phyloP scores from a whole-genome alignment of 1,140 invertebrate species.

The Anoplophora glabripennis region DNA sequence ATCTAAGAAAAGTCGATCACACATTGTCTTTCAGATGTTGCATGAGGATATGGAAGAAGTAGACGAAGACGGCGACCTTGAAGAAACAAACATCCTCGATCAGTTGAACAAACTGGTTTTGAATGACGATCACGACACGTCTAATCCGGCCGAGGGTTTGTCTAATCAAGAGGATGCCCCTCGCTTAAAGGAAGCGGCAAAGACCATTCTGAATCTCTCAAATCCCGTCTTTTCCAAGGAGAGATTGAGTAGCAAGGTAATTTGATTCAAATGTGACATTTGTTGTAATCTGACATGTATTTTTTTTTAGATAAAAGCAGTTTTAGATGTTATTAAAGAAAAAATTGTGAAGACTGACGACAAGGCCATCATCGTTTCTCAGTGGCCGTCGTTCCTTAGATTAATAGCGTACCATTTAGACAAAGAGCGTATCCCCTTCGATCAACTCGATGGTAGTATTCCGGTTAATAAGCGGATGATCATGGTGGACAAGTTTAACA shows the following conservation, averaged over 20 bases:
- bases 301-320: slow-evolving; percentile 57
- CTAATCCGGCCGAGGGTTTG: slow-evolving; percentile 7
- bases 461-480: slow-evolving; percentile 59
- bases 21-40: slow-evolving; percentile 54
- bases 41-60: slow-evolving; percentile 50
- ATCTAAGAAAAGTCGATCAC: not conserved
- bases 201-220: slow-evolving; percentile 57
- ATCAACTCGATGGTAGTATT: slow-evolving; percentile 67
- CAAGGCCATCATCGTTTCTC: slow-evolving; percentile 82
- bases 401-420: slow-evolving; percentile 64
- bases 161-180: slow-evolving; percentile 17
- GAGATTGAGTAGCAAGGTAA: slow-evolving; percentile 61
- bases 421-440: slow-evolving; percentile 52
- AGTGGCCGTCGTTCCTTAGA: slow-evolving; percentile 77
- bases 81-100: slow-evolving; percentile 46
- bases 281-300: too few species aligned
- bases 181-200: slow-evolving; percentile 48
- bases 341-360: slow-evolving; percentile 59
- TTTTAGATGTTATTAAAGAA: slow-evolving; percentile 59
- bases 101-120: slow-evolving; percentile 46
- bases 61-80: slow-evolving; percentile 40
- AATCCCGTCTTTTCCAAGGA: slow-evolving; percentile 68
- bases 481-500: slow-evolving; percentile 73
- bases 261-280: slow-evolving; percentile 1
- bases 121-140: slow-evolving; percentile 21